Evolutionary conservation across 2,113 vertebrate species (phyloP), one percentile per base, ranked within the genome.

Genomic region (Corydoras sp.): DNA sequence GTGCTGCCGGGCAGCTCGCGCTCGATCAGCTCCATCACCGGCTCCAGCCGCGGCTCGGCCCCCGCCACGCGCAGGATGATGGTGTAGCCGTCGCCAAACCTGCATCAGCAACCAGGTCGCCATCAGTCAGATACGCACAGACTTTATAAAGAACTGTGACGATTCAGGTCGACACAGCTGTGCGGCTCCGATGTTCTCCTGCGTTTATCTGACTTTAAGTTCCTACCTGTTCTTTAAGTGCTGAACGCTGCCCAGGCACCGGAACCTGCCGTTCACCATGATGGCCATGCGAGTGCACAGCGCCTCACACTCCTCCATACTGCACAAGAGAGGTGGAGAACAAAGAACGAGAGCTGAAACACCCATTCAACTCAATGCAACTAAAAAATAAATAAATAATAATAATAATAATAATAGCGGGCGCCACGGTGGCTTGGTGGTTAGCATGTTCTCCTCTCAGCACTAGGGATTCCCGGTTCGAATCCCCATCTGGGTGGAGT

Each of bases 211-310:
- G 35, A 5, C 35, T 43, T 43, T 43, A 50, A 64, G 5, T 29
- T 48, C 65, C 10, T 84, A 96, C 96, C 92, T 97, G 82, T 97
- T 99, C 85, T 99, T 98, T 64, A 99, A 88, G 83, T 99, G 96
- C 67, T 99, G 96, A 62, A 98, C 96, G 0, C 96, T 98, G 78
- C 97, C 97, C 74, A 99, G 87, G 77, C 97, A 99, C 70, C 94
- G 89, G 88, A 99, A 99, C 77, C 93, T 90, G 62, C 97, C 97
- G 2, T 99, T 99, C 80, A 99, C 97, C 97, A 99, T 99, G 72
- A 99, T 98, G 1, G 97, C 95, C 95, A 99, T 99, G 35, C 35
- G 35, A 43, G 35, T 43, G 35, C 35, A 43, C 35, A 43, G 35
- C 4, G 35, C 35, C 7, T 99, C 96, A 83, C 96, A 99, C 81